Conservation (phyloP, 2,888 invertebrate genomes). For the Protophormia terraenovae region DNA sequence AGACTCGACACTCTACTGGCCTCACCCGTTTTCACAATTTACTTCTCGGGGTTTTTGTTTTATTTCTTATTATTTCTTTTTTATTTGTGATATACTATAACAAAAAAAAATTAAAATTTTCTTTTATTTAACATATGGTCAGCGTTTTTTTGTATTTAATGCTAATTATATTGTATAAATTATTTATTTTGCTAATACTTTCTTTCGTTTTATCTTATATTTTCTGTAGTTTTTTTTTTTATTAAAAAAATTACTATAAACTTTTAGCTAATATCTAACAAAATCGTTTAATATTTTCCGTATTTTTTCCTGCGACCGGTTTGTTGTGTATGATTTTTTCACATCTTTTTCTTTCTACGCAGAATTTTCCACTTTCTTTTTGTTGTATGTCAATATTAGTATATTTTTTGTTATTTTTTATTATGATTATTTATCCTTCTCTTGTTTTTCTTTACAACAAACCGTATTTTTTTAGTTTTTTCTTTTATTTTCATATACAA, state of each 20-base stretch:
- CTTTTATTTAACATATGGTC: constrained; percentile 56
- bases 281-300: constrained; percentile 5
- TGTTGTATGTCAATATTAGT: constrained; percentile 21
- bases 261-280: neutral
- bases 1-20: constrained; percentile 50
- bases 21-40: constrained; percentile 63
- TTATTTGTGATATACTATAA: constrained; percentile 17
- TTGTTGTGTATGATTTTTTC: constrained; percentile 53
- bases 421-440: constrained; percentile 38
- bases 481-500: constrained; percentile 17
- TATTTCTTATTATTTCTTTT: neutral
- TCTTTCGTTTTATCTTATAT: constrained; percentile 2
- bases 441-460: constrained; percentile 31
- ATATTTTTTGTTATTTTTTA: constrained; percentile 39
- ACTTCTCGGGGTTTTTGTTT: constrained; percentile 5
- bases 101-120: constrained; percentile 25
- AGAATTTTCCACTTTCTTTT: constrained; percentile 53
- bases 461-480: constrained; percentile 25
- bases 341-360: constrained; percentile 41
- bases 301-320: constrained; percentile 47
- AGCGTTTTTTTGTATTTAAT: neutral
- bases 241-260: neutral
- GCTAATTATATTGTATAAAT: neutral
- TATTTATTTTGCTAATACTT: neutral
- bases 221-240: neutral